A percentile compares a stretch with the other conserved stretches of the same genome.
These are phyloP conservation scores for Papilio helenus DNA, from an alignment of 1,140 invertebrate species.

Conservation along the genomic window DNA sequence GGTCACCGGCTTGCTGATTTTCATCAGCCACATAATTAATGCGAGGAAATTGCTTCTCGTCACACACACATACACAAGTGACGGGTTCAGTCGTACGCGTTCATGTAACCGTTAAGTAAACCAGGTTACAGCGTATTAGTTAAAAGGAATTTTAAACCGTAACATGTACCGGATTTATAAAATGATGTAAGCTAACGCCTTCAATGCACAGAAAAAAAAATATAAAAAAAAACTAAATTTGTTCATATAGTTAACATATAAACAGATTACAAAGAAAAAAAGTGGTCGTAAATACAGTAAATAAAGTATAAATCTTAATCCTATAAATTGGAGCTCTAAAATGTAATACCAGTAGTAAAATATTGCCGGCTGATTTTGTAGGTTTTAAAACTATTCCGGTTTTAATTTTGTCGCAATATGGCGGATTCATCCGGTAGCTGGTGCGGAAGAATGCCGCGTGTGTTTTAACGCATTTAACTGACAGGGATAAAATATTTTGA, in stretches of 20 bases:
- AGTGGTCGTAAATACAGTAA: neutral
- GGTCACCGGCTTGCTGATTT: slow-evolving; percentile 62
- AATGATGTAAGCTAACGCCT: slow-evolving; percentile 15
- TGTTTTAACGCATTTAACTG: slow-evolving; percentile 33
- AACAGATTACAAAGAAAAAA: neutral
- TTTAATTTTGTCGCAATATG: slow-evolving; percentile 37
- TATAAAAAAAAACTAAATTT: neutral
- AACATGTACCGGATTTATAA: slow-evolving; percentile 7
- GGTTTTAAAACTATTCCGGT: neutral
- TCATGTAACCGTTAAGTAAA: slow-evolving; percentile 34
- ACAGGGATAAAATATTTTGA: slow-evolving; percentile 27
- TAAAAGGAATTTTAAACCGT: slow-evolving; percentile 30
- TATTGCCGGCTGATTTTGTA: slow-evolving; percentile 10
- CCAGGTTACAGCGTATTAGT: slow-evolving; percentile 16
- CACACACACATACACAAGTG: slow-evolving; percentile 37
- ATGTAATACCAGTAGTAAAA: neutral
- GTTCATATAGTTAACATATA: neutral
- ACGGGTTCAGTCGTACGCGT: slow-evolving; percentile 8
- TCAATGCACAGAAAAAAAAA: neutral
- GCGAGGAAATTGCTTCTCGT: slow-evolving; percentile 70
- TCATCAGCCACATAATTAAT: slow-evolving; percentile 76
- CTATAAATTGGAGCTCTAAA: neutral
- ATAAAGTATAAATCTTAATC: neutral
- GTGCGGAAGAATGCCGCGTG: slow-evolving; percentile 36
- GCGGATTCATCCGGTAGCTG: slow-evolving; percentile 31